Conservation (phyloP, 1,140 invertebrate species). For the Lasioglossum baleicum region DNA sequence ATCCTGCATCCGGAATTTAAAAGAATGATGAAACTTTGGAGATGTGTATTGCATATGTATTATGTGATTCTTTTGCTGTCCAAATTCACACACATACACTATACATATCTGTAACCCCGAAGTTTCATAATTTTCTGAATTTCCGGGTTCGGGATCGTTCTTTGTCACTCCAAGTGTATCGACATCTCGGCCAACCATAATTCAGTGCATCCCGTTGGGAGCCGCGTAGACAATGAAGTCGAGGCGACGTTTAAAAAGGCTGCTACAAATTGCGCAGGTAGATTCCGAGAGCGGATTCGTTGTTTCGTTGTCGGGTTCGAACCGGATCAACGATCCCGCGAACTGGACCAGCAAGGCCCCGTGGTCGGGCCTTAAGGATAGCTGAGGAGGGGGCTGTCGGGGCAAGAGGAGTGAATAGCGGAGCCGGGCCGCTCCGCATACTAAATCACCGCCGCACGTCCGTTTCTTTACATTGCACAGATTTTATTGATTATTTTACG, state of each 20-base stretch:
- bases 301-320: slow-evolving; percentile 1
- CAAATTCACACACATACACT: too few relatives aligned
- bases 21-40: too few relatives aligned
- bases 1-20: too few relatives aligned
- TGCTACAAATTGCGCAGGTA: not conserved
- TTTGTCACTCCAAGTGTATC: too few relatives aligned
- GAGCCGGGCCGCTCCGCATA: slow-evolving; percentile 65
- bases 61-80: too few relatives aligned
- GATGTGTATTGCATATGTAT: too few relatives aligned
- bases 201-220: too few relatives aligned
- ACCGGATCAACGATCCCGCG: not conserved
- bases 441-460: slow-evolving; percentile 78
- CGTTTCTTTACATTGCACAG: slow-evolving; percentile 78
- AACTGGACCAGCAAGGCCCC: not conserved
- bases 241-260: not conserved
- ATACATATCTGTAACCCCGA: too few relatives aligned
- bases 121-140: too few relatives aligned
- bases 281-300: not conserved
- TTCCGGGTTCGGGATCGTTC: not conserved
- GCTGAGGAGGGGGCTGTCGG: slow-evolving; percentile 21
- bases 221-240: too few relatives aligned
- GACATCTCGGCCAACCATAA: too few relatives aligned
- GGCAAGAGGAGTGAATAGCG: slow-evolving; percentile 26
- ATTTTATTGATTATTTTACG: slow-evolving; percentile 81
- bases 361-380: slow-evolving; percentile 44